Evolutionary conservation across 2,113 vertebrate species (phyloP), one percentile per base, ranked within the genome.

Genomic region (Gasterosteus aculeatus): DNA sequence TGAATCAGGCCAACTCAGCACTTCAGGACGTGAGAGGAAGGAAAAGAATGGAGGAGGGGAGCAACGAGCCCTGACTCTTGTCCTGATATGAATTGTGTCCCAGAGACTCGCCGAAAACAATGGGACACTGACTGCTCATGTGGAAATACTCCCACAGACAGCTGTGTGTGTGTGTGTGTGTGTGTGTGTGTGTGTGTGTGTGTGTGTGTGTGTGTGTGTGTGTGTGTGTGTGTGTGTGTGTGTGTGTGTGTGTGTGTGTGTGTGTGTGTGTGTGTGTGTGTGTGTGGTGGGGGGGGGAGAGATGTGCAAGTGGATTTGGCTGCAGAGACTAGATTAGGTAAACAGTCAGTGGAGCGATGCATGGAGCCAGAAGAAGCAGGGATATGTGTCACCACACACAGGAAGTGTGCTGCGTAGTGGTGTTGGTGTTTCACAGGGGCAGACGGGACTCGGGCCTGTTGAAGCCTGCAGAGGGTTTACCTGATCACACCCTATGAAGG

Each of bases 341-440:
- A 70, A 33, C 61, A 89, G 65, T 75, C 85, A 51, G 75, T 66
- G 72, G 86, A 87, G 85, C 80, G 60, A 78, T 72, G 63, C 60
- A 70, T 66, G 71, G 81, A 83, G 80, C 85, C 75, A 80, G 88
- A 86, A 88, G 82, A 85, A 69, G 58, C 33, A 14, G 70, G 92
- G 87, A 88, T 88, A 29, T 90, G 85, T 91, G 90, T 92, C 89
- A 87, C 67, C 81, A 70, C 81, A 67, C 80, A 80, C 87, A 86
- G 92, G 91, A 92, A 91, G 87, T 49, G 12, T 79, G 76, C 79
- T 83, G 64, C 71, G 81, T 77, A 73, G 56, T 77, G 71, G 80
- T 64, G 85, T 85, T 84, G 77, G 71, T 82, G 81, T 69, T 87
- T 84, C 85, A 92, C 69, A 8, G 33, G 16, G 58, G 33, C 70